Evolutionary conservation across 2,888 invertebrate genomes (phyloP), one percentile per base, ranked within the genome.

Genomic region (Leptinotarsa juncta): DNA sequence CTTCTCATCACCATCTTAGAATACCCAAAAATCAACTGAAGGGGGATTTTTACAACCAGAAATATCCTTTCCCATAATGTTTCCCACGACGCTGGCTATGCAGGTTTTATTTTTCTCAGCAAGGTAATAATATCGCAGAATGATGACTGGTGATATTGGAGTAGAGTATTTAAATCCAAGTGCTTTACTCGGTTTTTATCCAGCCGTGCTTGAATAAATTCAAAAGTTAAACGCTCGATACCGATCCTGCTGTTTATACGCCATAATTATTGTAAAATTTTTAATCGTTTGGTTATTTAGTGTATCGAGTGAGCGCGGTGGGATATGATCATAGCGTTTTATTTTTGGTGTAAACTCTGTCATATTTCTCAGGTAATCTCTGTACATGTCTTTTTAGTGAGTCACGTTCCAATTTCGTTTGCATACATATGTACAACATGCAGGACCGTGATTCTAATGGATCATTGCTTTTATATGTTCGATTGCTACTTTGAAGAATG

Each of bases 101-200:
- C 23, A 65, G 62, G 65, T 75, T 71, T 48, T 70, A 65, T 68
- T 74, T 78, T 73, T 75, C 78, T 81, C 78, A 76, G 71, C 71
- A 66, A 57, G 76, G 80, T 77, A 77, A 81, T 82, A 82, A 82
- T 69, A 71, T 79, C 50, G 71, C 67, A 75, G 77, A 82, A 76
- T 80, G 79, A 82, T 79, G 81, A 72, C 68, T 71, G 75, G 66
- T 71, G 78, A 80, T 81, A 82, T 73, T 78, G 77, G 80, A 80
- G 78, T 79, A 76, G 77, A 70, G 78, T 76, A 78, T 79, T 81
- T 80, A 67, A 75, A 70, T 69, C 49, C 72, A 70, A 75, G 81
- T 81, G 76, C 79, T 78, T 74, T 80, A 80, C 78, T 76, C 76
- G 77, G 71, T 75, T 75, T 73, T 71, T 73, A 65, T 70, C 49